Base-by-base conservation (phyloP, 2,113 vertebrate species). In the Acrocephalus kingi region DNA sequence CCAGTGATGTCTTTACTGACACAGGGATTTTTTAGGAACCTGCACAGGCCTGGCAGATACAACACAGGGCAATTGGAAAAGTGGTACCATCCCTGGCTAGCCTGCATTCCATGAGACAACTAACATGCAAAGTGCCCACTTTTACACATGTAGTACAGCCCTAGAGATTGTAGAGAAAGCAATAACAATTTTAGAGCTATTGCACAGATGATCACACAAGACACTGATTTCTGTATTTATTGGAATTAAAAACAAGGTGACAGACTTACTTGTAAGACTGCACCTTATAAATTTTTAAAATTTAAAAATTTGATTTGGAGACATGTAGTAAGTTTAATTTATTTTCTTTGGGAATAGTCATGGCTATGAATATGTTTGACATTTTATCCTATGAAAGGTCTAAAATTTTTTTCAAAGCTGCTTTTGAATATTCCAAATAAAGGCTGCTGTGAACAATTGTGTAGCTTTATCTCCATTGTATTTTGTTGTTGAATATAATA, bases 81-180 rank as follows among this genome's bases (percentile, higher is more conserved):
- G 12, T 6, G 11, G 21, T 1, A 1, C 10, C 13, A 24, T 43
- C 5, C 18, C 23, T 55, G 21, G 10, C 17, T n/a, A 31, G 5
- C 37, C n/a, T 66, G 33, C 3, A 11, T 59, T 78, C 22, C 18
- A 17, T 4, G 14, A 14, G 8, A 31, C 10, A 15, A 23, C 23
- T 35, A 63, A 20, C 11, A 25, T 15, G 7, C 4, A 19, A 1
- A 1, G 9, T 33, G 21, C 15, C 17, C 33, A 33, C 11, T 43
- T 35, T 10, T 16, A 56, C 4, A 30, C 2, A 4, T 4, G 13
- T 37, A 19, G 1, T 39, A 33, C 21, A 55, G 17, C 30, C 21
- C 15, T 37, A 61, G 33, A 48, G 24, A 25, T 43, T 41, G 14
- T 25, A 49, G 14, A 63, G 24, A 79, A 87, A n/a, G 13, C 3